These are phyloP conservation scores for Gracilinanus agilis DNA, from an alignment of 2,113 vertebrate genomes.

Conservation along the genomic window DNA sequence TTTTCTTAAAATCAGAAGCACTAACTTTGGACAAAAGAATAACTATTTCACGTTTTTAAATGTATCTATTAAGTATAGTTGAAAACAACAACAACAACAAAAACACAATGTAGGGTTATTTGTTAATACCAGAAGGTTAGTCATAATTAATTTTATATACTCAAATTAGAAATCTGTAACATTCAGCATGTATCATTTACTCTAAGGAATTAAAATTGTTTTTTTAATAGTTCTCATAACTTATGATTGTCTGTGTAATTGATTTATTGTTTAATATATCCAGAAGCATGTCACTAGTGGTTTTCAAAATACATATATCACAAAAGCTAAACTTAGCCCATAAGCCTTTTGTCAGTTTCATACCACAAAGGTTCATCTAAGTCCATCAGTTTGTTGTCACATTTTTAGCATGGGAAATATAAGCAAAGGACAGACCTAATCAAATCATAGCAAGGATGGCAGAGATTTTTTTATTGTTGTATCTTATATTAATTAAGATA, in stretches of 20 bases:
- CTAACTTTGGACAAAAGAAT: slow-evolving; percentile 21
- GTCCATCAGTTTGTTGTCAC: background rate
- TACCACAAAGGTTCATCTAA: background rate
- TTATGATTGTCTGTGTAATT: background rate
- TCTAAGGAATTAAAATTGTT: background rate
- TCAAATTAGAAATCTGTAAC: background rate
- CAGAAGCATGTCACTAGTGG: background rate
- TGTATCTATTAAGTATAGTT: background rate
- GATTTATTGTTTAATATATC: background rate
- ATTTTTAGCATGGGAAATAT: background rate
- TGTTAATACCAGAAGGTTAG: background rate
- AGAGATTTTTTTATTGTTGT: background rate
- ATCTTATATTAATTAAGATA: background rate
- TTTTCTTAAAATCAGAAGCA: slow-evolving; percentile 3
- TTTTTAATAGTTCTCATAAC: background rate
- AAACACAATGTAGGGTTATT: background rate
- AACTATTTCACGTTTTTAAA: background rate
- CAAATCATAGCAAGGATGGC: background rate
- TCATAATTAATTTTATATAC: background rate
- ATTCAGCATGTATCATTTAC: background rate
- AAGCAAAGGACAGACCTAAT: background rate
- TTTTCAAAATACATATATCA: background rate
- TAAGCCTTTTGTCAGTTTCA: background rate
- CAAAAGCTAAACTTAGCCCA: background rate
- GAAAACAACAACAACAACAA: background rate